A percentile compares a stretch with the other conserved stretches of the same genome.
Conservation (phyloP, 2,113 vertebrate genomes). For the Bostrychus sinensis region DNA sequence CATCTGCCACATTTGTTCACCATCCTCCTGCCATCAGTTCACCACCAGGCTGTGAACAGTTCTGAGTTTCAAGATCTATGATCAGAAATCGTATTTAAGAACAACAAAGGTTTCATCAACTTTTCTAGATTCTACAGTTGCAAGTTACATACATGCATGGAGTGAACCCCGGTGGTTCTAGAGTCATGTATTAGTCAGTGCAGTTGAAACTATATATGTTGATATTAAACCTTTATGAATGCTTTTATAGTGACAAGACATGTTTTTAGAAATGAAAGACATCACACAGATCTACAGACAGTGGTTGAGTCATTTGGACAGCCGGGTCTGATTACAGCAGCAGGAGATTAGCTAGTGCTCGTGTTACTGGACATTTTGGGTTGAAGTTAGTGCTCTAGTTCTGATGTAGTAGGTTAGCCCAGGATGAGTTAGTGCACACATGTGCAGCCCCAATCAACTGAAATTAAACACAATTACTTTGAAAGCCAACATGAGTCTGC, state of each 20-base stretch:
- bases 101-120: too few species aligned
- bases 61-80: too few species aligned
- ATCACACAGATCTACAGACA: slow-evolving; percentile 15
- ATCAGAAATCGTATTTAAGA: too few species aligned
- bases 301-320: slow-evolving; percentile 78
- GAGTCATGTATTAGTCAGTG: too few species aligned
- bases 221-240: background rate
- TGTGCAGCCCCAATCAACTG: slow-evolving; percentile 9
- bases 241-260: background rate
- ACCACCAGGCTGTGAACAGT: too few species aligned
- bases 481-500: background rate
- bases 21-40: too few species aligned
- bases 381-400: slow-evolving; percentile 75
- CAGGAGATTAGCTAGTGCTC: slow-evolving; percentile 50
- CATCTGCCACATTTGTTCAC: too few species aligned
- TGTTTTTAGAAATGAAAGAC: background rate
- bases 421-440: slow-evolving; percentile 68
- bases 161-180: too few species aligned
- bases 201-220: too few species aligned
- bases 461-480: background rate
- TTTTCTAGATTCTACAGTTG: too few species aligned
- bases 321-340: slow-evolving; percentile 66
- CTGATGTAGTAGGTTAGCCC: slow-evolving; percentile 77
- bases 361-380: slow-evolving; percentile 58
- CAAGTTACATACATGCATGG: too few species aligned